A percentile compares a stretch with the other conserved stretches of the same genome.
These are phyloP conservation scores for Drosophila lini DNA, from an alignment of 1,140 invertebrate genomes.

Conservation along the genomic window DNA sequence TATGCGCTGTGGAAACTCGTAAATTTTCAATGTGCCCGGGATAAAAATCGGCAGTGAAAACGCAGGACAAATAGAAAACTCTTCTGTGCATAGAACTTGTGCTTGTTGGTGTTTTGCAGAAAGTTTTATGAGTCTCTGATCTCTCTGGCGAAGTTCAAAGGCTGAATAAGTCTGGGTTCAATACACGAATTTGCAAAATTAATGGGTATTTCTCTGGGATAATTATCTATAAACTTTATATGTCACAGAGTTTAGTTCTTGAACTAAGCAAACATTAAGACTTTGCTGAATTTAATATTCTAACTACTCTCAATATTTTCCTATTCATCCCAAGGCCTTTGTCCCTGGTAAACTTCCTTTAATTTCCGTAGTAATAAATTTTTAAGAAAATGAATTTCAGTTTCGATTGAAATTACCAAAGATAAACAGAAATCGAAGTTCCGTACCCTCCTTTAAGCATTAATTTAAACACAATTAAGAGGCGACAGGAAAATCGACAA, in stretches of 20 bases:
- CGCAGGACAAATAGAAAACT: conserved; percentile 50
- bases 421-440: conserved; percentile 51
- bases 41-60: conserved; percentile 63
- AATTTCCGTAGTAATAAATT: conserved; percentile 41
- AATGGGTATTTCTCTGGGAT: conserved; percentile 3
- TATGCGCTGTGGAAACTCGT: conserved; percentile 61
- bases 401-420: conserved; percentile 33
- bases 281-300: background rate
- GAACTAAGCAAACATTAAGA: background rate
- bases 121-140: conserved; percentile 35
- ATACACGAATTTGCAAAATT: conserved; percentile 44
- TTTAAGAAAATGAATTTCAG: conserved; percentile 34
- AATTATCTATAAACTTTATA: background rate
- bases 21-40: conserved; percentile 64
- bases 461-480: conserved; percentile 59
- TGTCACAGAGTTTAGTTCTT: background rate
- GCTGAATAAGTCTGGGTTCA: no score
- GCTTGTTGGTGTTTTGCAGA: conserved; percentile 13
- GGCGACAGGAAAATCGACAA: conserved; percentile 33
- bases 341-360: conserved; percentile 5
- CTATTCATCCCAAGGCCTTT: background rate
- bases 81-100: background rate
- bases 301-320: background rate
- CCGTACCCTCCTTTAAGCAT: conserved; percentile 1
- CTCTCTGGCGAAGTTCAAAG: conserved; percentile 5